Percentiles rank a stretch among this genome's conserved stretches.
Conservation (phyloP, 2,797 vertebrate genomes). For the Squalus acanthias region DNA sequence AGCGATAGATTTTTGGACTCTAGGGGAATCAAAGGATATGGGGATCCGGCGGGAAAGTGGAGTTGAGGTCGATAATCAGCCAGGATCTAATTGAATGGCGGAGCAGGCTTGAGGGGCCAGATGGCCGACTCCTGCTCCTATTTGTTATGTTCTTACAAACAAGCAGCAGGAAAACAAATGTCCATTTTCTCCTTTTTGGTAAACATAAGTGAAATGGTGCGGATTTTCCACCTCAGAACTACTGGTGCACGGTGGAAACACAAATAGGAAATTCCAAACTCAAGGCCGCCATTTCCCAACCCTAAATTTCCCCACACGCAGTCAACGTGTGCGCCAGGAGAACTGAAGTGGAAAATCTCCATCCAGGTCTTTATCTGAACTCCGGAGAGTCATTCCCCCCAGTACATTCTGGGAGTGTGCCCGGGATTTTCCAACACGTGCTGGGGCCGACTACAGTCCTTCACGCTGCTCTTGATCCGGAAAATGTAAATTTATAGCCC, state of each 20-base stretch:
- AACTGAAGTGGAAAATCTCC: neutral
- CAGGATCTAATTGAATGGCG: no score
- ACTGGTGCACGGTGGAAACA: neutral
- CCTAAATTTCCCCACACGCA: no score
- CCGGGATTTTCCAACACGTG: no score
- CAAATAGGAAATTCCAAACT: neutral
- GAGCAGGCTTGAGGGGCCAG: no score
- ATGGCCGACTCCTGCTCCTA: no score
- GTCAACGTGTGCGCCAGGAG: neutral
- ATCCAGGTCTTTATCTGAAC: neutral
- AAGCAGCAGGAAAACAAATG: neutral
- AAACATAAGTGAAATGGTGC: neutral
- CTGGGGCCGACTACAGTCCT: neutral
- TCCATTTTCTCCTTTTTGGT: neutral
- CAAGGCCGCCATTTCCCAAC: neutral
- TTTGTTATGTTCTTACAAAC: no score
- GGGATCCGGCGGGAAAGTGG: no score
- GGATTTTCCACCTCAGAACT: neutral
- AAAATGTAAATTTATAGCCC: neutral
- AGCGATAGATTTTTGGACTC: no score
- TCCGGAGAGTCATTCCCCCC: no score
- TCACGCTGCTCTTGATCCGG: neutral
- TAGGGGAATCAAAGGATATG: no score
- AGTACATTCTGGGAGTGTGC: no score
- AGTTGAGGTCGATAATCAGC: no score